Conservation (phyloP, 1,140 invertebrate genomes). For the Cephus cinctus region DNA sequence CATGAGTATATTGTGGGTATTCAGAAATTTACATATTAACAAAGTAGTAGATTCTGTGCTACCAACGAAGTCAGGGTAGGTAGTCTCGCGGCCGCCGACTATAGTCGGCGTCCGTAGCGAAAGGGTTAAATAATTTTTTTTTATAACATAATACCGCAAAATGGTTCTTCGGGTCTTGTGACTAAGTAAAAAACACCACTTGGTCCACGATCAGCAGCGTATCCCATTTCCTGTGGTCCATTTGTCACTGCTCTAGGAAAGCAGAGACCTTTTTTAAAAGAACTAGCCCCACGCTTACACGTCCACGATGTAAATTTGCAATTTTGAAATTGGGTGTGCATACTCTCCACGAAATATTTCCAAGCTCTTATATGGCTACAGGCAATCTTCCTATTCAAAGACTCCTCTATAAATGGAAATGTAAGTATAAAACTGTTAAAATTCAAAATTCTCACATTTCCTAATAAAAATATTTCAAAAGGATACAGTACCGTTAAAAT, state of each 20-base stretch:
- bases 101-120: too few relatives aligned
- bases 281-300: conserved; percentile 44
- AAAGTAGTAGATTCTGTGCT: too few relatives aligned
- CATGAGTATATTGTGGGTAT: neutral
- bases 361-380: conserved; percentile 74
- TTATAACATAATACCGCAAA: conserved; percentile 49
- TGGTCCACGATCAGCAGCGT: conserved; percentile 41
- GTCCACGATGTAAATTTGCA: conserved; percentile 56
- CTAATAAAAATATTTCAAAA: neutral
- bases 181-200: conserved; percentile 50
- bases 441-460: neutral
- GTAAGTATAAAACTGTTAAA: neutral
- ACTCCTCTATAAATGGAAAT: conserved; percentile 35
- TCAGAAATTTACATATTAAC: conserved; percentile 7
- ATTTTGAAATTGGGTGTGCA: conserved; percentile 51
- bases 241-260: conserved; percentile 47
- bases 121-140: neutral
- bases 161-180: conserved; percentile 50
- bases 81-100: too few relatives aligned
- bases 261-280: conserved; percentile 49
- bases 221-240: conserved; percentile 50
- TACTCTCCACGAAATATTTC: conserved; percentile 70
- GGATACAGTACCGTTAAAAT: conserved; percentile 46
- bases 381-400: conserved; percentile 58
- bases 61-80: too few relatives aligned